Evolutionary conservation across 2,888 invertebrate genomes (phyloP).

Genomic region (Coleophora flavipennella): DNA sequence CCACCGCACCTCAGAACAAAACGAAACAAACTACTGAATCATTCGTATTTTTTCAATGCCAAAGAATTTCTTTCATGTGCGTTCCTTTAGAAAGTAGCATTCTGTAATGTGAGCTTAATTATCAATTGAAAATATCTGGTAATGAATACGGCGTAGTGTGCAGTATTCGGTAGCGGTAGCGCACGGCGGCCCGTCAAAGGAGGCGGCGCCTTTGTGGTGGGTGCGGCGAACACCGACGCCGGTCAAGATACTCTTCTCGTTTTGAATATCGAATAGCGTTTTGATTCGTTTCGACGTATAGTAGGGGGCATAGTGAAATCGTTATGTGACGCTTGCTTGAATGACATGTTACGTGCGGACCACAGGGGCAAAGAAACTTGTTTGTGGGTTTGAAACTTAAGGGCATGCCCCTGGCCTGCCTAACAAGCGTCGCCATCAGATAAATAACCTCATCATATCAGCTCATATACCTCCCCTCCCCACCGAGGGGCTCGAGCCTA

Average conservation of each 20-base stretch:
- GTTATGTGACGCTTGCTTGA: too few relatives aligned
- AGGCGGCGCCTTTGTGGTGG: slow-evolving; percentile 31
- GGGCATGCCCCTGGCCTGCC: too few relatives aligned
- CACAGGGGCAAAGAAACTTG: too few relatives aligned
- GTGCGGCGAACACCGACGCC: slow-evolving; percentile 8
- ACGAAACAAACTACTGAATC: background rate
- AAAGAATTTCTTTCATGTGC: slow-evolving; percentile 37
- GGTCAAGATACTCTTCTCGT: slow-evolving; percentile 25
- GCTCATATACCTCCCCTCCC: too few relatives aligned
- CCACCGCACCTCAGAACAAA: too few relatives aligned
- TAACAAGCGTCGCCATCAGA: too few relatives aligned
- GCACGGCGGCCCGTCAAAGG: slow-evolving; percentile 44
- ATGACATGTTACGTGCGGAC: too few relatives aligned
- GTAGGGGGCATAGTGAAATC: slow-evolving; percentile 1
- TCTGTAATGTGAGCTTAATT: slow-evolving; percentile 57
- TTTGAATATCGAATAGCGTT: slow-evolving; percentile 32
- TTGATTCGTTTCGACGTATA: slow-evolving; percentile 25
- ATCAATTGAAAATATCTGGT: slow-evolving; percentile 64
- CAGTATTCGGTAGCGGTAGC: slow-evolving; percentile 33
- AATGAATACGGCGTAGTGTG: slow-evolving; percentile 41
- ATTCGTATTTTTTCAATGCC: slow-evolving; percentile 12
- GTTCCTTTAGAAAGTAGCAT: slow-evolving; percentile 41
- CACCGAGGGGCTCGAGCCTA: too few relatives aligned
- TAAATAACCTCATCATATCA: too few relatives aligned
- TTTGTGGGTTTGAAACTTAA: too few relatives aligned